A percentile compares a stretch with the other conserved stretches of the same genome.
Evolutionary conservation across 1,140 invertebrate genomes (phyloP).

Genomic region (Ceratoteleas bidentatus): DNA sequence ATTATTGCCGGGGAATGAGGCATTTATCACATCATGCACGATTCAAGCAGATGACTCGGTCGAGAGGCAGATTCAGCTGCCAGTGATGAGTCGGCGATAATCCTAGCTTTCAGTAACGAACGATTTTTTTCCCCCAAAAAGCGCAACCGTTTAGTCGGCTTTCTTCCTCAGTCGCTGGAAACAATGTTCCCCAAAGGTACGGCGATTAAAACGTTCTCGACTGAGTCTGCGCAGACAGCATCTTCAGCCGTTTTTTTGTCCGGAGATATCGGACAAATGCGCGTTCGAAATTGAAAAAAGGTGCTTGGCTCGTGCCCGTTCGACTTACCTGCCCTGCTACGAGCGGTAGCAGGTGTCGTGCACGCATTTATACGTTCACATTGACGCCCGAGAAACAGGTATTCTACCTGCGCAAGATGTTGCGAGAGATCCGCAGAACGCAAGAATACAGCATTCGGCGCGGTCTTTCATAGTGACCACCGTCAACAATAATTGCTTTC

Average conservation of each 20-base stretch:
- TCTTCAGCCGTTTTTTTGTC: slow-evolving; percentile 1
- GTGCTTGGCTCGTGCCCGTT: slow-evolving; percentile 65
- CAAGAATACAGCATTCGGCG: slow-evolving; percentile 70
- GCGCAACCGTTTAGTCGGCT: neutral
- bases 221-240: slow-evolving; percentile 5
- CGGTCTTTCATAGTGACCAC: slow-evolving; percentile 45
- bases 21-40: slow-evolving; percentile 77
- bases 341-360: slow-evolving; percentile 73
- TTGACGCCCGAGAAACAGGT: slow-evolving; percentile 68
- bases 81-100: slow-evolving; percentile 76
- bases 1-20: slow-evolving; percentile 73
- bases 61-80: slow-evolving; percentile 74
- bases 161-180: slow-evolving; percentile 1
- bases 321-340: slow-evolving; percentile 63
- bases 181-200: neutral
- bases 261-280: slow-evolving; percentile 42
- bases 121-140: slow-evolving; percentile 25
- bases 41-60: slow-evolving; percentile 76
- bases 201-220: neutral
- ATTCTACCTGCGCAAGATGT: slow-evolving; percentile 70
- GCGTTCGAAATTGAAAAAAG: slow-evolving; percentile 44
- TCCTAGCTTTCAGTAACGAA: slow-evolving; percentile 47
- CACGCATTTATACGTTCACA: slow-evolving; percentile 72
- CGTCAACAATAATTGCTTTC: slow-evolving; percentile 47
- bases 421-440: slow-evolving; percentile 65